These are phyloP conservation scores for Origma solitaria DNA, from an alignment of 2,113 vertebrate species.

Conservation along the genomic window DNA sequence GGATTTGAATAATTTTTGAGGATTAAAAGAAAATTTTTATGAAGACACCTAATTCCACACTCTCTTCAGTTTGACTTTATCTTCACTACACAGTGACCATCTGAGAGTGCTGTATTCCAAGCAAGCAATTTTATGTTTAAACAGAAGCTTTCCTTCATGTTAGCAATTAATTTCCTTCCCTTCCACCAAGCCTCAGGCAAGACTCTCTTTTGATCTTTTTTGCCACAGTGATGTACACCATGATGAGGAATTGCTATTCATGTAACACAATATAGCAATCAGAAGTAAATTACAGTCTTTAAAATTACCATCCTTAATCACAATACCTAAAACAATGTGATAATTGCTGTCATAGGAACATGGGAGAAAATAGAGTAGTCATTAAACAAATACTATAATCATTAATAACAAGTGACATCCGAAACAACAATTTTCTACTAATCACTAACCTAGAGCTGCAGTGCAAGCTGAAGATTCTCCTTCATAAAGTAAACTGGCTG, in stretches of 20 bases:
- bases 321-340: conserved; percentile 10
- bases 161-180: conserved; percentile 22
- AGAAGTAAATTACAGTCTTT: conserved; percentile 25
- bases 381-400: conserved; percentile 9
- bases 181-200: not conserved
- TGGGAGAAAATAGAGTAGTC: conserved; percentile 3
- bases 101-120: not conserved
- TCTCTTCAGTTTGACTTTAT: not conserved
- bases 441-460: not conserved
- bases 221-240: not conserved
- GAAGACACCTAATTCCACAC: not conserved
- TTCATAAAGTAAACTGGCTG: not conserved
- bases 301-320: not conserved
- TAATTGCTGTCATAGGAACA: conserved; percentile 1
- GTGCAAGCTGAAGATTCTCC: not conserved
- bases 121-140: not conserved
- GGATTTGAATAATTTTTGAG: not conserved
- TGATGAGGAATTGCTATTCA: conserved; percentile 5
- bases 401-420: conserved; percentile 30
- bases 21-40: not conserved
- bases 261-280: conserved; percentile 44
- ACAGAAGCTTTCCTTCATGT: not conserved
- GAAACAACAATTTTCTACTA: conserved; percentile 16
- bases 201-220: not conserved
- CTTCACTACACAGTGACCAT: not conserved